A percentile compares a stretch with the other conserved stretches of the same genome.
Evolutionary conservation across 2,113 vertebrate genomes (phyloP).

Genomic region (Nothoprocta perdicaria): DNA sequence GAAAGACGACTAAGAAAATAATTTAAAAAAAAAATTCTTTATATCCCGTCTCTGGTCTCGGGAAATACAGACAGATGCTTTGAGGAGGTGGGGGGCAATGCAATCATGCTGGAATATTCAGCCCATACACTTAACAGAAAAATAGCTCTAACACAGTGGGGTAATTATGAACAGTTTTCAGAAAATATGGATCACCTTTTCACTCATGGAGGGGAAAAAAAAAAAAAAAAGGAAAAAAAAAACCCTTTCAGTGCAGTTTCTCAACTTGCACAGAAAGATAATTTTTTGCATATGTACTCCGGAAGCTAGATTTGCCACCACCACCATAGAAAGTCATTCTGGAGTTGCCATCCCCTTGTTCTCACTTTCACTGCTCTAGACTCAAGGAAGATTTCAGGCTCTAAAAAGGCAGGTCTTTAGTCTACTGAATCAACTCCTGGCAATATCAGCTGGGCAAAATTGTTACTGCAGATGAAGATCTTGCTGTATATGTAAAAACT

Average conservation of each 20-base stretch:
- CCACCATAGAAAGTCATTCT: neutral
- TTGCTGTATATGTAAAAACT: neutral
- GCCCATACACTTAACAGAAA: neutral
- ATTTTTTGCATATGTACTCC: neutral
- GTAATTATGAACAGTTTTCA: neutral
- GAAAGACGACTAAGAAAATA: neutral
- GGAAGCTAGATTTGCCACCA: neutral
- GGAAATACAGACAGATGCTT: neutral
- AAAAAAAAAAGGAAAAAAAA: neutral
- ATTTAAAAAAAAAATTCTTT: neutral
- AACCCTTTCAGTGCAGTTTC: neutral
- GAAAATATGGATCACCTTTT: neutral
- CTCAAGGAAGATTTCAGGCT: neutral
- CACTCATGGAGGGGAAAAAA: neutral
- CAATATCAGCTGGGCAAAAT: neutral
- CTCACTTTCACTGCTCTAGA: neutral
- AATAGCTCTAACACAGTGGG: neutral
- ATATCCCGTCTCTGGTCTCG: neutral
- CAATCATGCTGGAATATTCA: neutral
- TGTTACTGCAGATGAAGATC: neutral
- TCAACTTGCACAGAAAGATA: neutral
- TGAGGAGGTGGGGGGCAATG: neutral
- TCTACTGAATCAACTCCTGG: neutral
- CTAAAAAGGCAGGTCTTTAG: neutral
- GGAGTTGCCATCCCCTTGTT: neutral